Evolutionary conservation across 2,888 invertebrate genomes (phyloP).

Genomic region (Lapara coniferarum): DNA sequence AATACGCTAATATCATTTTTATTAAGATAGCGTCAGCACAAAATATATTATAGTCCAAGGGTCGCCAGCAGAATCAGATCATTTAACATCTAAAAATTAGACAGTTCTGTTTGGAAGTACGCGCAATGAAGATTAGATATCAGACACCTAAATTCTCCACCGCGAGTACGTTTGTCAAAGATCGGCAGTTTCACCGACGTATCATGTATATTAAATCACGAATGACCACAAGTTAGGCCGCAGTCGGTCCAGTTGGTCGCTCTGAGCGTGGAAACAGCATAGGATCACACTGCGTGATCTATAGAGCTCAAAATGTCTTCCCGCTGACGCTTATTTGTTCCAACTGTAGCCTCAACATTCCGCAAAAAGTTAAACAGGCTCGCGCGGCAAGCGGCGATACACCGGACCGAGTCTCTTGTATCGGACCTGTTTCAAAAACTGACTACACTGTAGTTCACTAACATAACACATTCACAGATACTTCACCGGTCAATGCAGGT

Average conservation of each 20-base stretch:
- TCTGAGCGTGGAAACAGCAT: too few relatives aligned
- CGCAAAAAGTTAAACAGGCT: not conserved
- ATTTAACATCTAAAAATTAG: constrained; percentile 8
- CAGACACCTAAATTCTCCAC: not conserved
- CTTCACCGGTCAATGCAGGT: not conserved
- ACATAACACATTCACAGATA: not conserved
- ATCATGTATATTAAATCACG: not conserved
- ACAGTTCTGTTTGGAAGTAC: not conserved
- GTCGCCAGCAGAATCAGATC: constrained; percentile 15
- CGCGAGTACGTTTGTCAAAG: not conserved
- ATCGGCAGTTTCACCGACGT: not conserved
- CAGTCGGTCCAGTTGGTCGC: too few relatives aligned
- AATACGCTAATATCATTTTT: too few relatives aligned
- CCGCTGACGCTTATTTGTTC: too few relatives aligned
- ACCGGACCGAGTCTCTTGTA: not conserved
- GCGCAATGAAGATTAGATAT: not conserved
- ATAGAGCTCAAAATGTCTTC: too few relatives aligned
- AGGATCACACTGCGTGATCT: too few relatives aligned
- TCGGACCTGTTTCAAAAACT: not conserved
- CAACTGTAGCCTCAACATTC: not conserved
- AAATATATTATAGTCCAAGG: not conserved
- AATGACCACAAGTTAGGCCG: too few relatives aligned
- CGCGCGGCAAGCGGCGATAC: not conserved
- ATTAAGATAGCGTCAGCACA: too few relatives aligned
- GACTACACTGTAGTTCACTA: constrained; percentile 1